Conservation (phyloP, 64 coral and sea anemone species). For the Pocillopora damicornis region DNA sequence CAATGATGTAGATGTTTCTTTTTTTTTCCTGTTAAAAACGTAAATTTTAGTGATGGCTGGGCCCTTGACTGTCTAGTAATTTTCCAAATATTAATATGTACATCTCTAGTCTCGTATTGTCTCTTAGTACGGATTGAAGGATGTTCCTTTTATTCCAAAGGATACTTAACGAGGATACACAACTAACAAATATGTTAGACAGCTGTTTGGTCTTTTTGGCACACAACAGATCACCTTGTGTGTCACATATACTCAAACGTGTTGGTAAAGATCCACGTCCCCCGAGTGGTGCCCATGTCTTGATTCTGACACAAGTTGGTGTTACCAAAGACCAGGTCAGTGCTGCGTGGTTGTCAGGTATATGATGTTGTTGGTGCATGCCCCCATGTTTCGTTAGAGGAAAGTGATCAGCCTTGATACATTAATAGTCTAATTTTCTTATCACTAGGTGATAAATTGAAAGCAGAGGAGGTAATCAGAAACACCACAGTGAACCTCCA, state of each 20-base stretch:
- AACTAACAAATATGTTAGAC: too few species aligned
- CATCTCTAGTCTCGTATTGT: too few species aligned
- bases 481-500: not conserved
- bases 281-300: not conserved
- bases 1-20: too few species aligned
- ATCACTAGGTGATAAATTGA: not conserved
- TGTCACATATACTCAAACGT: not conserved
- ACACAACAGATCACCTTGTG: too few species aligned
- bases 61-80: too few species aligned
- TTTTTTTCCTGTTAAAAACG: too few species aligned
- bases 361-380: not conserved
- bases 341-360: not conserved
- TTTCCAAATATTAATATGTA: too few species aligned
- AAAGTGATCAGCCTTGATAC: not conserved
- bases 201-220: too few species aligned
- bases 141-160: too few species aligned
- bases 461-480: not conserved
- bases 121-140: too few species aligned
- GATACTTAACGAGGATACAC: too few species aligned
- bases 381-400: not conserved
- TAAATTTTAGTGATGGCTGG: too few species aligned
- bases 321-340: not conserved
- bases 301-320: not conserved
- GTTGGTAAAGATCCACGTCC: not conserved
- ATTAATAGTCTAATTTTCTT: not conserved